Evolutionary conservation across 2,113 vertebrate genomes (phyloP).

Genomic region (Scophthalmus maximus): DNA sequence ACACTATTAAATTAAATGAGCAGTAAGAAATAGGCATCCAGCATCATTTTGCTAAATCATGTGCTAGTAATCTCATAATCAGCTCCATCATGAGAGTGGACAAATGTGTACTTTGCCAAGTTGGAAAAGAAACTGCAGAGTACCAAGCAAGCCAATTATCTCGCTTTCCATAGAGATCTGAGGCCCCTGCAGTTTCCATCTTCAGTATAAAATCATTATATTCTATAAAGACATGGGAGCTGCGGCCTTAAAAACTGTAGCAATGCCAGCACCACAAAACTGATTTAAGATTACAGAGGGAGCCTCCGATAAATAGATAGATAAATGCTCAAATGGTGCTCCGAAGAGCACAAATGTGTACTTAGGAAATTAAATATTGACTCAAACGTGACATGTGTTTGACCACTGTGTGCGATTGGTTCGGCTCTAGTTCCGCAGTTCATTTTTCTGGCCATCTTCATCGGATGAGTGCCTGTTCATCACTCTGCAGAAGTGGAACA

Average conservation of each 20-base stretch:
- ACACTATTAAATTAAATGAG: conserved; percentile 34
- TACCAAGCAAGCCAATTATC: conserved; percentile 50
- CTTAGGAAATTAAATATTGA: conserved; percentile 74
- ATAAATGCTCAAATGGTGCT: conserved; percentile 39
- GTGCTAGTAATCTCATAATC: conserved; percentile 51
- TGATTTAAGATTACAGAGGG: conserved; percentile 47
- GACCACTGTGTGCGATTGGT: conserved; percentile 11
- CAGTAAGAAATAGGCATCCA: conserved; percentile 20
- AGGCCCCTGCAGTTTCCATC: conserved; percentile 44
- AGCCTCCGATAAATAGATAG: conserved; percentile 52
- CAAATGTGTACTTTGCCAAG: conserved; percentile 34
- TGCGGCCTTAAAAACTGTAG: conserved; percentile 5
- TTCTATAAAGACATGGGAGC: conserved; percentile 15
- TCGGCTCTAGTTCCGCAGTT: conserved; percentile 2
- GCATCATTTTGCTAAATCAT: conserved; percentile 47
- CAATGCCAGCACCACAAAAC: conserved; percentile 36
- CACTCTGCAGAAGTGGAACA: conserved; percentile 3
- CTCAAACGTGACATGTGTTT: conserved; percentile 55
- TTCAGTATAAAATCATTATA: conserved; percentile 40
- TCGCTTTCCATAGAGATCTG: conserved; percentile 44
- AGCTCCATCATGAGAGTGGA: conserved; percentile 37
- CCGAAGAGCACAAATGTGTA: conserved; percentile 56
- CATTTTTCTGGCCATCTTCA: conserved; percentile 40
- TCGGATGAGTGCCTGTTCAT: conserved; percentile 47
- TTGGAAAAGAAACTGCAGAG: conserved; percentile 18